phyloP scores from a whole-genome alignment of 2,113 vertebrate species.

The Paracanthobrama guichenoti region DNA sequence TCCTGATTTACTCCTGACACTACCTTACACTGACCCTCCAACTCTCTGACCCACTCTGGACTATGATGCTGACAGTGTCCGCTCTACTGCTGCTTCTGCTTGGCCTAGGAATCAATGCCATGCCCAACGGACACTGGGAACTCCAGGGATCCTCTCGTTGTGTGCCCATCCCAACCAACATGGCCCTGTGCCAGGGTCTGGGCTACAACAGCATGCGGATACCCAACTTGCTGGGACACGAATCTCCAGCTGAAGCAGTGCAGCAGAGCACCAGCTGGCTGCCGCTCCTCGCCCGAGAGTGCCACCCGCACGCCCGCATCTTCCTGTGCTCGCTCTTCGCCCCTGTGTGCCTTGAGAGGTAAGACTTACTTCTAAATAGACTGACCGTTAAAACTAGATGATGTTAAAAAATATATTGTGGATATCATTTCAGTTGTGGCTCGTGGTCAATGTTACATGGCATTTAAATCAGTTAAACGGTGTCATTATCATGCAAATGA shows the following conservation, averaged over 20 bases:
- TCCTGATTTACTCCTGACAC: slow-evolving; percentile 46
- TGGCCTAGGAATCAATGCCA: slow-evolving; percentile 45
- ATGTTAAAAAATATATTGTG: not conserved
- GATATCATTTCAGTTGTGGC: slow-evolving; percentile 1
- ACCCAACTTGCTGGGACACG: slow-evolving; percentile 83
- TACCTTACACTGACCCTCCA: slow-evolving; percentile 37
- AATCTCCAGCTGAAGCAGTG: slow-evolving; percentile 79
- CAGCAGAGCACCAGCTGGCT: slow-evolving; percentile 85
- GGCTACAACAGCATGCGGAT: slow-evolving; percentile 82
- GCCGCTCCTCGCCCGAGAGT: slow-evolving; percentile 81
- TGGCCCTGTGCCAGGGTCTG: slow-evolving; percentile 82
- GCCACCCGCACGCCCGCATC: slow-evolving; percentile 81
- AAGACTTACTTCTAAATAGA: slow-evolving; percentile 51
- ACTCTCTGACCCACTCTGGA: slow-evolving; percentile 31
- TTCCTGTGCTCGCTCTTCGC: slow-evolving; percentile 87
- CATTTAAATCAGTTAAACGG: not conserved
- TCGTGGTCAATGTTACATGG: not conserved
- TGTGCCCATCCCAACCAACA: slow-evolving; percentile 72
- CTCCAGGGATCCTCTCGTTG: slow-evolving; percentile 75
- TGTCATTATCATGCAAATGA: not conserved
- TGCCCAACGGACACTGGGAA: slow-evolving; percentile 68
- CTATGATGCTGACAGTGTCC: slow-evolving; percentile 34
- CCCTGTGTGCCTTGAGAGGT: slow-evolving; percentile 86
- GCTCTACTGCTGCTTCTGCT: slow-evolving; percentile 61
- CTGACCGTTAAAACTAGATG: not conserved